phyloP scores from a whole-genome alignment of 2,888 invertebrate genomes.

The Andrena flavipes region DNA sequence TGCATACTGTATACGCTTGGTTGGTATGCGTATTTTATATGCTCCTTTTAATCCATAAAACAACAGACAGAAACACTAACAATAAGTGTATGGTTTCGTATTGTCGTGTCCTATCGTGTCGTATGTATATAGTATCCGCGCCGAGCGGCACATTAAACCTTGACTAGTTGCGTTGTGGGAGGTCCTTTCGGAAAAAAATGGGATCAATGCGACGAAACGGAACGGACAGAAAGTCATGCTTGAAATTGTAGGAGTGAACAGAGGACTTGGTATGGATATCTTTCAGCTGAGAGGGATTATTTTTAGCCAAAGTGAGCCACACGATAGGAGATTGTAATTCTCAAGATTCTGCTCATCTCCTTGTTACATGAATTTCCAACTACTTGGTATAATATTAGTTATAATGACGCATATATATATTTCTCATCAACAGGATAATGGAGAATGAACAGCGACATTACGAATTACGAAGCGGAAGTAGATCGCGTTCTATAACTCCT shows the following conservation, averaged over 20 bases:
- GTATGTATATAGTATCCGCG: background rate
- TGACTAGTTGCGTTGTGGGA: background rate
- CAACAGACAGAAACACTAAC: background rate
- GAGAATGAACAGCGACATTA: slow-evolving; percentile 80
- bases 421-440: slow-evolving; percentile 71
- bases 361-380: background rate
- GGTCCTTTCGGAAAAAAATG: background rate
- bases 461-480: slow-evolving; percentile 80
- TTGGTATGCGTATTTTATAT: background rate
- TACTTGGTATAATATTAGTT: background rate
- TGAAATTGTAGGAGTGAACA: slow-evolving; percentile 47
- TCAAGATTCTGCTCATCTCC: background rate
- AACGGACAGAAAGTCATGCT: slow-evolving; percentile 13
- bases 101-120: background rate
- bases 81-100: background rate
- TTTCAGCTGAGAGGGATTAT: slow-evolving; percentile 61
- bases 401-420: background rate
- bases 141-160: background rate
- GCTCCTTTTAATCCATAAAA: too few relatives aligned
- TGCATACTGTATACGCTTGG: too few relatives aligned
- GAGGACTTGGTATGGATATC: slow-evolving; percentile 38
- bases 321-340: slow-evolving; percentile 4
- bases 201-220: slow-evolving; percentile 8
- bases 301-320: slow-evolving; percentile 59
- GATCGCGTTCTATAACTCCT: slow-evolving; percentile 82